Percentiles rank a stretch among this genome's conserved stretches.
phyloP scores from a whole-genome alignment of 1,140 invertebrate species.

The Kradibia gibbosae region DNA sequence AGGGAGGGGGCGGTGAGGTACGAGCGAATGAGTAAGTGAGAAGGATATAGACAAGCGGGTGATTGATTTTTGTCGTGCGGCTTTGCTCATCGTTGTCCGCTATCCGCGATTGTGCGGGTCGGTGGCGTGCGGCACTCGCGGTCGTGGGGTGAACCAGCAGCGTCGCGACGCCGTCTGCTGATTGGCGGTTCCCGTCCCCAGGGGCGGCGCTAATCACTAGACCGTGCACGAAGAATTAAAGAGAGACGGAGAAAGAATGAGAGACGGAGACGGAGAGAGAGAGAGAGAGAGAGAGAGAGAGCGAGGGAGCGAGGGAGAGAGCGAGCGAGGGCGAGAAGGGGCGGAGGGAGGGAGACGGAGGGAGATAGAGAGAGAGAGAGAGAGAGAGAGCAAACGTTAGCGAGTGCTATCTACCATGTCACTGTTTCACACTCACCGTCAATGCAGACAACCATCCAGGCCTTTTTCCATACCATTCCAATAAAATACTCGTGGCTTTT shows the following conservation, averaged over 20 bases:
- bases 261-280: constrained; percentile 22
- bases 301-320: background rate
- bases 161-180: constrained; percentile 71
- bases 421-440: too few species aligned
- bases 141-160: constrained; percentile 67
- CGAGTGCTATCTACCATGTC: background rate
- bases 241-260: constrained; percentile 46
- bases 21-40: background rate
- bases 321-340: constrained; percentile 40
- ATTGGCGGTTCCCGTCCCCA: constrained; percentile 70
- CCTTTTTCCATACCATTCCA: constrained; percentile 1
- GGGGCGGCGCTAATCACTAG: constrained; percentile 73
- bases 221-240: constrained; percentile 59
- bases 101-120: constrained; percentile 69
- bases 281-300: constrained; percentile 1
- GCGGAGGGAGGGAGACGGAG: constrained; percentile 16
- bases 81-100: constrained; percentile 70
- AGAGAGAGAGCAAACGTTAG: background rate
- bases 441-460: background rate
- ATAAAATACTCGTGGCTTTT: background rate
- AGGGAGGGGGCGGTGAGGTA: background rate
- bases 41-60: constrained; percentile 58
- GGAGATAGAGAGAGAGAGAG: constrained; percentile 19
- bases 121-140: constrained; percentile 50
- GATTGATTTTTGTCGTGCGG: constrained; percentile 73